A percentile compares a stretch with the other conserved stretches of the same genome.
These are phyloP conservation scores for Anoplolepis gracilipes DNA, from an alignment of 1,140 invertebrate genomes.

Conservation along the genomic window DNA sequence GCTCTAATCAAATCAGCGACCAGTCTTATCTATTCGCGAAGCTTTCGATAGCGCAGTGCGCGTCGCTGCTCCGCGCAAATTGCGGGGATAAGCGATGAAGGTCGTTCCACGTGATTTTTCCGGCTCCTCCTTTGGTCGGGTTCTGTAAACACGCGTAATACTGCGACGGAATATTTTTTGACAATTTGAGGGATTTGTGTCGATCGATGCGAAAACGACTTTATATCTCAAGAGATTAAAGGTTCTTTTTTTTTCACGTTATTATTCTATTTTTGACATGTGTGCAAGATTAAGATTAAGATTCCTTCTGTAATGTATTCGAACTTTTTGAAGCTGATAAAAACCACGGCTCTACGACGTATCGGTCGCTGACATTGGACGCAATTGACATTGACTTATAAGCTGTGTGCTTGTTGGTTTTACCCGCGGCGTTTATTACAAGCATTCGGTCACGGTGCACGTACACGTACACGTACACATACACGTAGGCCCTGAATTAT, in stretches of 20 bases:
- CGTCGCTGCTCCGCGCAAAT: neutral
- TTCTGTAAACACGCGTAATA: neutral
- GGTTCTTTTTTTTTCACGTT: neutral
- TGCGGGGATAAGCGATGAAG: too few relatives aligned
- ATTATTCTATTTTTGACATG: constrained; percentile 4
- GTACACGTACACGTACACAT: constrained; percentile 70
- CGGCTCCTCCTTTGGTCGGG: neutral
- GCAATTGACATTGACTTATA: constrained; percentile 27
- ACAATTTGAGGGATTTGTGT: neutral
- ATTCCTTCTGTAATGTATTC: neutral
- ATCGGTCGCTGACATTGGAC: constrained; percentile 40
- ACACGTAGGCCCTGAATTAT: constrained; percentile 54
- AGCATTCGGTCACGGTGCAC: constrained; percentile 60
- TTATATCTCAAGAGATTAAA: neutral
- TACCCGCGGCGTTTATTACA: constrained; percentile 9
- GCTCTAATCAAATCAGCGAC: constrained; percentile 55
- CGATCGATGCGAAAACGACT: neutral
- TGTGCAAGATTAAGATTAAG: neutral
- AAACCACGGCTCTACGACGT: constrained; percentile 15
- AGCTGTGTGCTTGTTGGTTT: constrained; percentile 43
- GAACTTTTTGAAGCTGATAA: constrained; percentile 31
- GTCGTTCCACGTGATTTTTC: neutral
- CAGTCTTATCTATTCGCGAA: constrained; percentile 63
- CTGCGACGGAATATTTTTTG: neutral
- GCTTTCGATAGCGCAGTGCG: neutral